Evolutionary conservation across 2,888 invertebrate genomes (phyloP).

Genomic region (Tuta absoluta): DNA sequence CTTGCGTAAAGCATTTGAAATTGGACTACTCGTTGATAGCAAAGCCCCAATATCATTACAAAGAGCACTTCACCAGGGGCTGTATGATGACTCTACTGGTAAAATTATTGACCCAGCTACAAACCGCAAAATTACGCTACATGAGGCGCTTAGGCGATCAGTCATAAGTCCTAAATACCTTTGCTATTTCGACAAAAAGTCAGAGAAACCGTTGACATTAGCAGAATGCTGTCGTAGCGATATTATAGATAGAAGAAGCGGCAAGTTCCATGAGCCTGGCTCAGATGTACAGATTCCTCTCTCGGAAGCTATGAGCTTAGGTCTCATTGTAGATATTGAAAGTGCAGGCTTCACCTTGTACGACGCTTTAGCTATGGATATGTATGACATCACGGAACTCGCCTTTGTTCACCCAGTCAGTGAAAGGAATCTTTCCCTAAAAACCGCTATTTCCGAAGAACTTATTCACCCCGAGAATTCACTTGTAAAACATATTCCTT

Average conservation of each 20-base stretch:
- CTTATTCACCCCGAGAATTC: constrained; percentile 89
- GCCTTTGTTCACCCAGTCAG: constrained; percentile 89
- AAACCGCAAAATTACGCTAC: constrained; percentile 88
- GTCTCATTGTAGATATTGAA: constrained; percentile 92
- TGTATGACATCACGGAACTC: constrained; percentile 85
- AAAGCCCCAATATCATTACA: constrained; percentile 91
- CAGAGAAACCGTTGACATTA: constrained; percentile 86
- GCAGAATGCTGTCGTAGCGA: constrained; percentile 91
- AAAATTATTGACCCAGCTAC: constrained; percentile 91
- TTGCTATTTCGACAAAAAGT: constrained; percentile 89
- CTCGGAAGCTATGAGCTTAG: constrained; percentile 87
- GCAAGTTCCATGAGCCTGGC: constrained; percentile 88
- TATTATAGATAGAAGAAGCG: constrained; percentile 89
- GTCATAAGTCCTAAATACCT: constrained; percentile 90
- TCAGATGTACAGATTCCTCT: constrained; percentile 84
- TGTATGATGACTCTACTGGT: constrained; percentile 90
- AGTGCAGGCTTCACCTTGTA: constrained; percentile 90
- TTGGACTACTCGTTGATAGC: constrained; percentile 89
- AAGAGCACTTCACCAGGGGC: constrained; percentile 91
- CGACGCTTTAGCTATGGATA: constrained; percentile 88
- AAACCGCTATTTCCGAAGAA: constrained; percentile 87
- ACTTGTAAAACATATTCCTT: constrained; percentile 85
- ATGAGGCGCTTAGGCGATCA: constrained; percentile 91
- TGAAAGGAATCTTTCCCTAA: constrained; percentile 86
- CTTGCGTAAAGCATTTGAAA: constrained; percentile 88